Base-by-base conservation (phyloP, 2,797 vertebrate genomes). In the Acipenser ruthenus region DNA sequence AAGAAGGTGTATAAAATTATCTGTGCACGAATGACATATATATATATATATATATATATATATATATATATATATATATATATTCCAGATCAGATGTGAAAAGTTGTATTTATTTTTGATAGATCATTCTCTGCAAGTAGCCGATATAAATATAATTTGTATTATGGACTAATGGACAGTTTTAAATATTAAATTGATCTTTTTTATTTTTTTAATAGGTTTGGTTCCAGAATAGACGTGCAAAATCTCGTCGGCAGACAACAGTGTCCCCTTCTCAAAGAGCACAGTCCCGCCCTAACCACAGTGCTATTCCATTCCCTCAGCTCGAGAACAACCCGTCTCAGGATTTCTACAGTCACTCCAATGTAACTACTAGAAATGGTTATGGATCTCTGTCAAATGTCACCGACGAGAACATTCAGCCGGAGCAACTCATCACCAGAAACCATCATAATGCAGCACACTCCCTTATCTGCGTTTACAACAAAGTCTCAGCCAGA, bases 181-280 rank as follows among this genome's bases (percentile, higher is more conserved):
- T 18, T 18, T 49, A 62, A 11, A 58, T 37, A 37, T 37, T 37
- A 37, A 4, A 37, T 37, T 37, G 37, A 37, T 55, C n/a, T 55
- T 58, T n/a, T 62, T 7, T 55, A 1, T 65, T 49, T 15, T 12
- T 6, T 56, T 67, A 67, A 7, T 71, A 95, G 88, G 91, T 93
- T 50, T 94, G 93, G 93, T 86, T 94, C 76, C 91, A 93, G 83
- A 92, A 93, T 79, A 79, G 90, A 66, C 87, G 93, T 1, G 91
- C 92, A 55, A 93, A 93, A 67, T 90, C 89, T 12, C 85, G 90
- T 53, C 87, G 90, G 11, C 89, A 90, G 59, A 88, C 90, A 1
- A 83, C 88, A 12, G 85, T 82, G 2, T 13, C 74, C 2, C 76
- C 82, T 0, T 71, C 73, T 8, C 3, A 37, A 37, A 37, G 37